Evolutionary conservation across 2,888 invertebrate genomes (phyloP), one percentile per base, ranked within the genome.

Genomic region (Nasonovia ribisnigri): DNA sequence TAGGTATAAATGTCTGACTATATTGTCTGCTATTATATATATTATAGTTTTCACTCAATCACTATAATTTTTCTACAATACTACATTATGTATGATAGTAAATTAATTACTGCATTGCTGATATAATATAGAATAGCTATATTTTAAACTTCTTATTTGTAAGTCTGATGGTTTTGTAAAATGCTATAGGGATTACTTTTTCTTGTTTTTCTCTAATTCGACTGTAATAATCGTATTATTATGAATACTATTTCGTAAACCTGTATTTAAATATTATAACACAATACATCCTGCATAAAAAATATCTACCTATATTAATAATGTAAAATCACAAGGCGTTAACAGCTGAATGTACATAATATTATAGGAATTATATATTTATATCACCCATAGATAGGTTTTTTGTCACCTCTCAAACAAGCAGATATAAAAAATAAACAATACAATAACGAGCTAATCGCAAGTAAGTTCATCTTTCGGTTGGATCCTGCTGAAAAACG

Each of bases 221-320:
- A 90, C 48, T 46, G 46, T 46, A 67, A 48, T 84, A 84, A 84
- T 57, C 43, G n/a, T 54, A 86, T 91, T 91, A 57, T 91, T 89
- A 60, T n/a, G 13, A 67, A 67, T 67, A 67, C 60, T 91, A 86
- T 57, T 46, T n/a, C 46, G 46, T 57, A 91, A 91, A 86, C 84
- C 57, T 24, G 84, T 57, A 91, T 91, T 91, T 91, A 84, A 91
- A 86, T 91, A 46, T 86, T 84, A 84, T 51, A 20, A 57, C n/a
- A 84, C 26, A 57, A 26, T 10, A 42, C 43, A 43, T 90, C 42
- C 54, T 8, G 36, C 4, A 84, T 43, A 29, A 20, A 54, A 84
- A 84, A 48, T 77, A 77, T 42, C 36, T n/a, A 86, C 10, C 88
- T 13, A 54, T 3, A 29, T 1, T 16, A 16, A 16, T 42, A 84